A percentile compares a stretch with the other conserved stretches of the same genome.
Conservation (phyloP, 2,113 vertebrate species). For the Amphiprion percula region DNA sequence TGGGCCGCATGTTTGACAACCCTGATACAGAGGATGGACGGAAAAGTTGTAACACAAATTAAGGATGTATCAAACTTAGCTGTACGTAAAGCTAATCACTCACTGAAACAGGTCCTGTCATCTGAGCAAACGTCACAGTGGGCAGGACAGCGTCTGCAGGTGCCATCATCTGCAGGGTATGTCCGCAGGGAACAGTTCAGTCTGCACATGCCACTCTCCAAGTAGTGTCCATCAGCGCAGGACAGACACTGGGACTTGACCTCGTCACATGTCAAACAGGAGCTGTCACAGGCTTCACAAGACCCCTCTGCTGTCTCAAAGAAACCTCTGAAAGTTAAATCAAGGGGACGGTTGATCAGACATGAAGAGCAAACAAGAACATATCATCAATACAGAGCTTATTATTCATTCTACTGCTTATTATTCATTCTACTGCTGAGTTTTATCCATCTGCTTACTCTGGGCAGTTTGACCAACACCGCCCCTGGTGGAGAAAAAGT, state of each 20-base stretch:
- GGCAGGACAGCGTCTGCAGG: slow-evolving; percentile 80
- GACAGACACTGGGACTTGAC: slow-evolving; percentile 81
- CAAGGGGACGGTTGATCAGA: background rate
- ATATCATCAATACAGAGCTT: background rate
- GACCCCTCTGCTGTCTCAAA: slow-evolving; percentile 77
- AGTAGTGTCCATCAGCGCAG: slow-evolving; percentile 79
- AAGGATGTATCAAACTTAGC: background rate
- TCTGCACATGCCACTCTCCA: slow-evolving; percentile 77
- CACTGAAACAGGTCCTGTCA: slow-evolving; percentile 81
- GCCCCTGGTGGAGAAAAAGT: slow-evolving; percentile 83
- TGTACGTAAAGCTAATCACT: slow-evolving; percentile 41
- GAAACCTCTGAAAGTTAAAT: slow-evolving; percentile 76
- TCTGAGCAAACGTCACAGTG: slow-evolving; percentile 84
- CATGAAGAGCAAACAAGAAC: background rate
- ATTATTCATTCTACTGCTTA: background rate
- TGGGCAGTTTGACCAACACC: slow-evolving; percentile 84
- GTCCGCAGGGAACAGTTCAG: slow-evolving; percentile 81
- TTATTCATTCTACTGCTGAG: background rate
- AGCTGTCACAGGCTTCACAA: slow-evolving; percentile 80
- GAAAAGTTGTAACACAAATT: background rate
- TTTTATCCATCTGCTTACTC: slow-evolving; percentile 76
- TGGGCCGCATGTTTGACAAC: too few relatives aligned
- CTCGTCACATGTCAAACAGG: slow-evolving; percentile 85
- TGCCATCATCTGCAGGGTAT: slow-evolving; percentile 79
- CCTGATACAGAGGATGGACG: background rate